A percentile compares a stretch with the other conserved stretches of the same genome.
Conservation (phyloP, 2,113 vertebrate species). For the Xiphophorus maculatus region DNA sequence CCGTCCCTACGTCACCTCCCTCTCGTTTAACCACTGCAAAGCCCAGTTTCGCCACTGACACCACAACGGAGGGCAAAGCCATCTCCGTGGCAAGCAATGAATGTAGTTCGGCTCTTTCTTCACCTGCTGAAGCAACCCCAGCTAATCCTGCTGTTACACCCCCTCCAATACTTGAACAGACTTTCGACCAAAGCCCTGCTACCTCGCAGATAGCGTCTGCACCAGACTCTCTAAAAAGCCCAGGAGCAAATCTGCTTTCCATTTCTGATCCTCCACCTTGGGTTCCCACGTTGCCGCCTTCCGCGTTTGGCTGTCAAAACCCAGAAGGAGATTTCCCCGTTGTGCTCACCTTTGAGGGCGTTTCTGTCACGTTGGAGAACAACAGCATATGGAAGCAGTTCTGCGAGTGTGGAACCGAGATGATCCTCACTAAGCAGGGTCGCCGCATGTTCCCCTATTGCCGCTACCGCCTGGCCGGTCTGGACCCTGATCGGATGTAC, state of each 20-base stretch:
- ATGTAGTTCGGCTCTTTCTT: conserved; percentile 27
- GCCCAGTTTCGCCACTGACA: conserved; percentile 51
- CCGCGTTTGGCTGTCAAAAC: conserved; percentile 11
- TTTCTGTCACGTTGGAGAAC: conserved; percentile 89
- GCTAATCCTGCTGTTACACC: conserved; percentile 44
- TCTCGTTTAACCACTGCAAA: conserved; percentile 79
- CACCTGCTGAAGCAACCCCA: conserved; percentile 62
- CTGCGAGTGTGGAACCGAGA: conserved; percentile 89
- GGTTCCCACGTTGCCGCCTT: neutral
- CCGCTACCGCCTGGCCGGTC: conserved; percentile 88
- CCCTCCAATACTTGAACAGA: conserved; percentile 8
- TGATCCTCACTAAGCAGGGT: conserved; percentile 93
- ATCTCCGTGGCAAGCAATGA: conserved; percentile 52
- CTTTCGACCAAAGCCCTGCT: conserved; percentile 30
- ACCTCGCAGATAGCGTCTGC: conserved; percentile 49
- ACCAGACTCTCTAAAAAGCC: conserved; percentile 37
- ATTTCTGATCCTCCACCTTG: neutral
- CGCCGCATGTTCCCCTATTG: conserved; percentile 98
- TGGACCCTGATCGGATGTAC: conserved; percentile 85
- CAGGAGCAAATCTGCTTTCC: neutral
- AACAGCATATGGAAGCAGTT: conserved; percentile 93
- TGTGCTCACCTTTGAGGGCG: conserved; percentile 69
- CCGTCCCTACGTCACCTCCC: conserved; percentile 22
- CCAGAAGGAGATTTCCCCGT: neutral
- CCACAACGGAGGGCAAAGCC: conserved; percentile 41